phyloP scores from a whole-genome alignment of 2,888 invertebrate genomes.

The Epinotia demarniana region DNA sequence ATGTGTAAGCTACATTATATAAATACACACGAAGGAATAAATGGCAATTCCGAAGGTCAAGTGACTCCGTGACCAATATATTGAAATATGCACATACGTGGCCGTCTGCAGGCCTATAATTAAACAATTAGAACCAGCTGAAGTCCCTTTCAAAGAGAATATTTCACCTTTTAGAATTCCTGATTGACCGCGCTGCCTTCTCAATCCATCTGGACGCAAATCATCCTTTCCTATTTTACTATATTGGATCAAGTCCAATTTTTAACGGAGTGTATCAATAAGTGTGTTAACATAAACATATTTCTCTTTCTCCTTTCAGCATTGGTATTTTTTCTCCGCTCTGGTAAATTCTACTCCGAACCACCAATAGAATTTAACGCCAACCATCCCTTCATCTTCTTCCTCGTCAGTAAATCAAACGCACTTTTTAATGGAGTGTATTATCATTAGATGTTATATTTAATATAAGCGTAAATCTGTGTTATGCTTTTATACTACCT shows the following conservation, averaged over 20 bases:
- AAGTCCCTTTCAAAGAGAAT: background rate
- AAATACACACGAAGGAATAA: no score
- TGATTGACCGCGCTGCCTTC: constrained; percentile 8
- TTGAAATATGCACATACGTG: no score
- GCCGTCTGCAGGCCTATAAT: background rate
- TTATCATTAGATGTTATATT: background rate
- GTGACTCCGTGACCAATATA: no score
- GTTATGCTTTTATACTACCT: background rate
- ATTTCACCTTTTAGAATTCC: constrained; percentile 36
- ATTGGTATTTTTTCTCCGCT: constrained; percentile 5
- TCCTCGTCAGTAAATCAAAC: background rate
- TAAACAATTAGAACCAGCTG: background rate
- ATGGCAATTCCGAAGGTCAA: no score
- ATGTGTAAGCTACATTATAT: no score
- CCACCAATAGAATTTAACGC: constrained; percentile 36
- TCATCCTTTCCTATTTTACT: constrained; percentile 49
- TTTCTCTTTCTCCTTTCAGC: constrained; percentile 29
- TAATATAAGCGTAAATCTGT: background rate
- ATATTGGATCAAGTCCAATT: background rate
- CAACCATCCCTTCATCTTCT: constrained; percentile 49
- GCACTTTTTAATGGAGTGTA: constrained; percentile 23
- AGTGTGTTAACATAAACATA: background rate
- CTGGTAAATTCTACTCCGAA: constrained; percentile 11
- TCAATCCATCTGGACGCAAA: constrained; percentile 39
- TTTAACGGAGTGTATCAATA: constrained; percentile 14